These are phyloP conservation scores for Spicauda simplicius DNA, from an alignment of 2,888 invertebrate species.

Conservation along the genomic window DNA sequence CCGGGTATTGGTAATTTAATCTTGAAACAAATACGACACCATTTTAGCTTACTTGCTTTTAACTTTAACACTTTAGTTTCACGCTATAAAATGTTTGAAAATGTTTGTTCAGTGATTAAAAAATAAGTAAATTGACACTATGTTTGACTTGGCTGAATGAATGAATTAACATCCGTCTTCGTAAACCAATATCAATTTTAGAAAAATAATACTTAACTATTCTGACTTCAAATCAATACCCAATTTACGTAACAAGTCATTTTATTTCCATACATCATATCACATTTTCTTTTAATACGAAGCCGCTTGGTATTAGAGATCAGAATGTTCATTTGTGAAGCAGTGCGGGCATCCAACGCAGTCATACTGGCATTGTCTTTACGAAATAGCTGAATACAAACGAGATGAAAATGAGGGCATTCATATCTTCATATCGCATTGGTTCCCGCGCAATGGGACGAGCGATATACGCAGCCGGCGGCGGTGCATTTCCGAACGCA, in stretches of 20 bases:
- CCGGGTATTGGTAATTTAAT: conserved; percentile 10
- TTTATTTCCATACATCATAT: neutral
- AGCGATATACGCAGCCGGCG: conserved; percentile 68
- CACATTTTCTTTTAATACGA: neutral
- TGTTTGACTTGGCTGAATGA: neutral
- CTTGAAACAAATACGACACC: conserved; percentile 5
- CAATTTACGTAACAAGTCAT: neutral
- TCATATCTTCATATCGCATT: conserved; percentile 68
- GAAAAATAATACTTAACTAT: neutral
- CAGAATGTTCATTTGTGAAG: conserved; percentile 31
- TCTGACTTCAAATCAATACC: neutral
- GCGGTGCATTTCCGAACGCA: conserved; percentile 78
- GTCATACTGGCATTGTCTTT: conserved; percentile 33
- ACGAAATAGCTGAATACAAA: conserved; percentile 61
- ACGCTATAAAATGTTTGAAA: neutral
- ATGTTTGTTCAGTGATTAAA: neutral
- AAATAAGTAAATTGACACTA: neutral
- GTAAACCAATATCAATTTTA: too few relatives aligned
- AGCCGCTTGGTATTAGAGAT: neutral
- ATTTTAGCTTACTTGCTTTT: conserved; percentile 2
- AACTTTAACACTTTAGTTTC: neutral
- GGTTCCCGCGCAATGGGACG: conserved; percentile 68
- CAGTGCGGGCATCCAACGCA: conserved; percentile 4
- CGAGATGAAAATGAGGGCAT: conserved; percentile 63
- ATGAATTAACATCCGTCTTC: neutral